phyloP scores from a whole-genome alignment of 2,113 vertebrate genomes.

The Maylandia zebra region DNA sequence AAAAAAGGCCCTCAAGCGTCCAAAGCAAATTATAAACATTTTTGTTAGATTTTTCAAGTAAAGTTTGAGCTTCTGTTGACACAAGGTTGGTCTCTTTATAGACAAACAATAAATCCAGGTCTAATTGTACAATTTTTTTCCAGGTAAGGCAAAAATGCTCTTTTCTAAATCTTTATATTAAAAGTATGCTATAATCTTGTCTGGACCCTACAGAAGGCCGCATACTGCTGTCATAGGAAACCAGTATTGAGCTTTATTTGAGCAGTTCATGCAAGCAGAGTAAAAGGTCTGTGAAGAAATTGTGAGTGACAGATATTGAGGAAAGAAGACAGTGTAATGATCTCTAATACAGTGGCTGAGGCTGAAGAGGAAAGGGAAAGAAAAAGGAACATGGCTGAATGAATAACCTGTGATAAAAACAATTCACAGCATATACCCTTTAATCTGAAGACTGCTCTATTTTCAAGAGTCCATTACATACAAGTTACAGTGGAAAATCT shows the following conservation, averaged over 20 bases:
- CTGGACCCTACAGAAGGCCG: background rate
- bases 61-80: background rate
- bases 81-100: background rate
- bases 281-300: slow-evolving; percentile 37
- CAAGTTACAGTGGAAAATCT: background rate
- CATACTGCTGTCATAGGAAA: background rate
- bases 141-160: background rate
- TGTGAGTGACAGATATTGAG: slow-evolving; percentile 50
- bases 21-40: background rate
- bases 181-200: background rate
- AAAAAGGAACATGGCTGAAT: background rate
- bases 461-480: background rate
- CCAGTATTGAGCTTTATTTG: background rate
- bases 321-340: slow-evolving; percentile 41
- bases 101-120: background rate
- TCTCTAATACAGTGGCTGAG: background rate
- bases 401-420: background rate
- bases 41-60: background rate
- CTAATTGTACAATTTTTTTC: background rate
- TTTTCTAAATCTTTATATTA: background rate
- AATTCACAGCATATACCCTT: background rate
- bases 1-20: background rate
- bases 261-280: slow-evolving; percentile 28
- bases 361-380: background rate
- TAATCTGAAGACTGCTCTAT: background rate